Evolutionary conservation across 1,140 invertebrate genomes (phyloP).

Genomic region (Drosophila nigrodunni): DNA sequence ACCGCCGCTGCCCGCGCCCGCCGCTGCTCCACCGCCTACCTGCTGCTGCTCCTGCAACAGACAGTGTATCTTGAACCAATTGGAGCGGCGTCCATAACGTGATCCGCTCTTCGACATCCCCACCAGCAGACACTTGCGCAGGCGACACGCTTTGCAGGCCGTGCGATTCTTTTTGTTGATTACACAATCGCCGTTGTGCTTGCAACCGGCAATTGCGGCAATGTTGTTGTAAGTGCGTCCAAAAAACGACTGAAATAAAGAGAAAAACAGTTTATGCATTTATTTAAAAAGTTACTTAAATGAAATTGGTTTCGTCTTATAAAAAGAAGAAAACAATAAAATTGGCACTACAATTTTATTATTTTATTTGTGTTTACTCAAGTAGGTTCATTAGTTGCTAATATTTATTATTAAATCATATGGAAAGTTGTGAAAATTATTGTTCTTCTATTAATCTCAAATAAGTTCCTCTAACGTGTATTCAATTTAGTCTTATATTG

Average conservation of each 20-base stretch:
- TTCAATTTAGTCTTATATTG: no score
- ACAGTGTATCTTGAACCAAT: conserved; percentile 98
- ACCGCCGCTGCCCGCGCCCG: conserved; percentile 37
- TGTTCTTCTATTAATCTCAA: no score
- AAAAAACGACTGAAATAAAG: conserved; percentile 95
- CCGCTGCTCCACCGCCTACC: conserved; percentile 11
- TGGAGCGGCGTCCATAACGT: conserved; percentile 94
- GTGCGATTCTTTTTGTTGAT: conserved; percentile 99
- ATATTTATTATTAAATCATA: no score
- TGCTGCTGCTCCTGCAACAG: conserved; percentile 90
- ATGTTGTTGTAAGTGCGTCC: conserved; percentile 98
- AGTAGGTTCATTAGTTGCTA: no score
- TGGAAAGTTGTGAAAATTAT: no score
- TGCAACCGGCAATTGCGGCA: conserved; percentile 95
- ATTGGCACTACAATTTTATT: no score
- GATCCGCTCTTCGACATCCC: conserved; percentile 99
- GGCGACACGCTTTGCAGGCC: conserved; percentile 96
- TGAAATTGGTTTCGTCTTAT: no score
- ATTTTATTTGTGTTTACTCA: no score
- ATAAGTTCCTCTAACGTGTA: no score
- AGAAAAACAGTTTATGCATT: conserved; percentile 57
- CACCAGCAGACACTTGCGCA: conserved; percentile 95
- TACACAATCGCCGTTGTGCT: conserved; percentile 96
- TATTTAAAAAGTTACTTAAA: neutral
- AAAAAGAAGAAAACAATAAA: no score